Evolutionary conservation across 2,113 vertebrate genomes (phyloP).

Genomic region (Tichodroma muraria): DNA sequence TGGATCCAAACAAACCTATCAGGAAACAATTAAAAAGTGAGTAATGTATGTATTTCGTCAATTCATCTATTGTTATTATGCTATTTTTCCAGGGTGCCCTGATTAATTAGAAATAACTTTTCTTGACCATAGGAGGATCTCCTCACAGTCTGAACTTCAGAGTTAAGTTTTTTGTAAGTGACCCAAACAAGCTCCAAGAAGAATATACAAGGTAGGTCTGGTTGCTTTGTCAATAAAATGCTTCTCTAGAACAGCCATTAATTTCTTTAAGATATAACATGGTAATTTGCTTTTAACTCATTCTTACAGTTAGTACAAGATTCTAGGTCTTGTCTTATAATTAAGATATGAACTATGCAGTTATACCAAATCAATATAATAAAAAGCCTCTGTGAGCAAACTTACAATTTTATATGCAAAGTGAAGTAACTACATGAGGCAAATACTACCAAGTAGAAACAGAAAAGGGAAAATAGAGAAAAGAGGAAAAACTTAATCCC

Average conservation of each 20-base stretch:
- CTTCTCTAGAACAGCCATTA: not conserved
- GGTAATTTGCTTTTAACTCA: not conserved
- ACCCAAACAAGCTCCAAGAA: slow-evolving; percentile 96
- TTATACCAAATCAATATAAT: not conserved
- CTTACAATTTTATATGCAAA: not conserved
- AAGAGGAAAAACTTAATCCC: not conserved
- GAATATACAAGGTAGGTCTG: slow-evolving; percentile 92
- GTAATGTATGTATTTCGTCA: slow-evolving; percentile 68
- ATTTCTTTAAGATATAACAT: not conserved
- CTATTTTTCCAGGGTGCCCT: slow-evolving; percentile 37
- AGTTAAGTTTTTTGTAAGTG: slow-evolving; percentile 98
- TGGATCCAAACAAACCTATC: slow-evolving; percentile 97
- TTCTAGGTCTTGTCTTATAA: not conserved
- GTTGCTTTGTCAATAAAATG: not conserved
- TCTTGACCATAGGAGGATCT: slow-evolving; percentile 84
- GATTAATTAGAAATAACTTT: slow-evolving; percentile 68
- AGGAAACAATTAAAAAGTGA: slow-evolving; percentile 99
- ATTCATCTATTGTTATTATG: slow-evolving; percentile 13
- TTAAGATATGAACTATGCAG: not conserved
- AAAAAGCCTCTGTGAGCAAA: not conserved
- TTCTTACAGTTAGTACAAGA: not conserved
- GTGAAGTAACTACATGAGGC: not conserved
- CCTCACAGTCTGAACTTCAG: slow-evolving; percentile 94
- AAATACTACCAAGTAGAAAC: not conserved
- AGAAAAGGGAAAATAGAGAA: not conserved